These are phyloP conservation scores for Diarsia brunnea DNA, from an alignment of 2,888 invertebrate genomes.

Conservation along the genomic window DNA sequence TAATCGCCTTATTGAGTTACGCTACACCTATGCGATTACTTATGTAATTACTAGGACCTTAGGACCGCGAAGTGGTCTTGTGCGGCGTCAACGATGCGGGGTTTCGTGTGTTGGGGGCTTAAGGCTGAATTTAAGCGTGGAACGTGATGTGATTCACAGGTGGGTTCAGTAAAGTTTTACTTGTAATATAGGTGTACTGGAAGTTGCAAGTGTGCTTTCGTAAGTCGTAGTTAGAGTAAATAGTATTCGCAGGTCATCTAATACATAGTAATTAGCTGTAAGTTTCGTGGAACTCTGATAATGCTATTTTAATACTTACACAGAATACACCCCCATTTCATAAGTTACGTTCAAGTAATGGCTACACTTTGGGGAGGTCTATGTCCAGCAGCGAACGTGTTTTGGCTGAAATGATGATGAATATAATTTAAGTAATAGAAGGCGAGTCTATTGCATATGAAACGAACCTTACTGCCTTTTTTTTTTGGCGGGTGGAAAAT, in stretches of 20 bases:
- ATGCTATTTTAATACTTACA: neutral
- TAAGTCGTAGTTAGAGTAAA: neutral
- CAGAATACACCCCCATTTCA: neutral
- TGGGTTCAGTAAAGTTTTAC: neutral
- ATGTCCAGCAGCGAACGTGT: too few species aligned
- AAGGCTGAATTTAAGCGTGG: slow-evolving; percentile 42
- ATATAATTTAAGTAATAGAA: neutral
- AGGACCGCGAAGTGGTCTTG: slow-evolving; percentile 56
- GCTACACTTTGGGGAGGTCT: too few species aligned
- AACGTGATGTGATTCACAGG: slow-evolving; percentile 43
- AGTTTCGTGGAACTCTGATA: neutral
- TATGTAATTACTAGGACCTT: slow-evolving; percentile 70
- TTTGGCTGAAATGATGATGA: too few species aligned
- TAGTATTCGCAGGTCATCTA: neutral
- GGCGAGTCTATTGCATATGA: neutral
- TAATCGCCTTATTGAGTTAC: slow-evolving; percentile 76
- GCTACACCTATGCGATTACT: slow-evolving; percentile 70
- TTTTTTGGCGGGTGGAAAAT: too few species aligned
- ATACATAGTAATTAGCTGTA: slow-evolving; percentile 6
- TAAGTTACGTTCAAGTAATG: neutral
- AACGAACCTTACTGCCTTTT: neutral
- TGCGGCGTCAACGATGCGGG: slow-evolving; percentile 34
- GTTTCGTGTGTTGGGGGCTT: slow-evolving; percentile 36
- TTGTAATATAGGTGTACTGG: slow-evolving; percentile 3
- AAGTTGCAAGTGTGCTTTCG: neutral